Evolutionary conservation across 2,797 vertebrate species (phyloP).

Genomic region (Fratercula arctica): DNA sequence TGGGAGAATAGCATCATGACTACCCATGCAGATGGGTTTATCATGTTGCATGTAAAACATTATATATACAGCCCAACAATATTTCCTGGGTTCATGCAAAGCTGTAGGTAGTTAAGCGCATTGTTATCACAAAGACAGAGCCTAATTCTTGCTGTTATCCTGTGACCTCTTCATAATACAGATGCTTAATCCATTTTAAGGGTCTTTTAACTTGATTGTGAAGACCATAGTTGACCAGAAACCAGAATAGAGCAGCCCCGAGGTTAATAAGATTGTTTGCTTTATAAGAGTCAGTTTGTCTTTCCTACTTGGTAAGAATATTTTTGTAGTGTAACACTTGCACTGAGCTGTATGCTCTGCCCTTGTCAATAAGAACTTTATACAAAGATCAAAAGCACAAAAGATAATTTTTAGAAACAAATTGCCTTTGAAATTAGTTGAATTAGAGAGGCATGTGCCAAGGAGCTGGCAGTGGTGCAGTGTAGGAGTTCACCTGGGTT

Average conservation of each 20-base stretch:
- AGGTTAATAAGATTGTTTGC: not conserved
- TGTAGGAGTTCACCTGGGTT: not conserved
- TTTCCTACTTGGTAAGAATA: not conserved
- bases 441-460: not conserved
- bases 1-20: not conserved
- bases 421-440: not conserved
- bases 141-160: not conserved
- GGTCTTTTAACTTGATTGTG: not conserved
- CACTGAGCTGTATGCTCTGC: not conserved
- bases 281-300: not conserved
- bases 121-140: not conserved
- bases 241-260: not conserved
- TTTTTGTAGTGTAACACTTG: not conserved
- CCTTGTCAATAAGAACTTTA: not conserved
- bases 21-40: not conserved
- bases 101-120: not conserved
- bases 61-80: not conserved
- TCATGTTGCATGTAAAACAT: not conserved
- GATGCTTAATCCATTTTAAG: not conserved
- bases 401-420: slow-evolving; percentile 10
- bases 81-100: not conserved
- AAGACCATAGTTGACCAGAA: slow-evolving; percentile 7
- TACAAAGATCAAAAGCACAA: not conserved
- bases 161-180: not conserved
- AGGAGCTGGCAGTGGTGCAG: not conserved